Evolutionary conservation across 2,888 invertebrate species (phyloP).

Genomic region (Lasioglossum leucozonium): DNA sequence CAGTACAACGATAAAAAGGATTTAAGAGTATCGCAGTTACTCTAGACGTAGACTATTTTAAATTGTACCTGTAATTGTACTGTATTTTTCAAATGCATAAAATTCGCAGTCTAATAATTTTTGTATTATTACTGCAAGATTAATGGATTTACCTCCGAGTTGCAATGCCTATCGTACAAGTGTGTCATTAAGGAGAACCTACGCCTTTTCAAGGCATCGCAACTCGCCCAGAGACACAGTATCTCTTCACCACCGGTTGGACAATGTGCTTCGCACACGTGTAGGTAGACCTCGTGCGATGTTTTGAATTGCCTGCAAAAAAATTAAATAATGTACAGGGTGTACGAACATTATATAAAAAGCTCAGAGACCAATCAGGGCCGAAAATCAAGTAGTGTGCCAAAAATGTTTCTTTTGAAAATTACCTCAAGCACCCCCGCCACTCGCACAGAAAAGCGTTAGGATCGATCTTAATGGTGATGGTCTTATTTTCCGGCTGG

Average conservation of each 20-base stretch:
- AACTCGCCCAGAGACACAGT: slow-evolving; percentile 95
- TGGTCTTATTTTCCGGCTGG: slow-evolving; percentile 78
- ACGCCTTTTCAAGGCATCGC: slow-evolving; percentile 95
- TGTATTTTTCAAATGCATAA: too few relatives aligned
- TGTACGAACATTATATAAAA: background rate
- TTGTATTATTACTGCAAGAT: background rate
- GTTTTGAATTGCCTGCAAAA: slow-evolving; percentile 89
- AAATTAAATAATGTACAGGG: background rate
- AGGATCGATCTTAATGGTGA: slow-evolving; percentile 83
- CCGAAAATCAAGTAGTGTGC: background rate
- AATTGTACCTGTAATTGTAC: too few relatives aligned
- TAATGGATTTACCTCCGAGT: slow-evolving; percentile 88
- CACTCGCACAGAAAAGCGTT: slow-evolving; percentile 92
- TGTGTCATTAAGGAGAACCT: slow-evolving; percentile 98
- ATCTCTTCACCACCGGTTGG: slow-evolving; percentile 90
- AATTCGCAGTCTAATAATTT: background rate
- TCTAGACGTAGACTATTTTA: background rate
- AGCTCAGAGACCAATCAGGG: too few relatives aligned
- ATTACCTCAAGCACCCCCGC: slow-evolving; percentile 91
- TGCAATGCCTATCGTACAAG: slow-evolving; percentile 97
- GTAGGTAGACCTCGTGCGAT: slow-evolving; percentile 93
- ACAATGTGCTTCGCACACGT: slow-evolving; percentile 94
- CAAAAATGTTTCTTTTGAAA: background rate
- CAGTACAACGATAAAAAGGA: background rate
- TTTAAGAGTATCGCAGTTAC: background rate